Base-by-base conservation (phyloP, 2,888 invertebrate genomes). In the Alviniconcha strummeri region DNA sequence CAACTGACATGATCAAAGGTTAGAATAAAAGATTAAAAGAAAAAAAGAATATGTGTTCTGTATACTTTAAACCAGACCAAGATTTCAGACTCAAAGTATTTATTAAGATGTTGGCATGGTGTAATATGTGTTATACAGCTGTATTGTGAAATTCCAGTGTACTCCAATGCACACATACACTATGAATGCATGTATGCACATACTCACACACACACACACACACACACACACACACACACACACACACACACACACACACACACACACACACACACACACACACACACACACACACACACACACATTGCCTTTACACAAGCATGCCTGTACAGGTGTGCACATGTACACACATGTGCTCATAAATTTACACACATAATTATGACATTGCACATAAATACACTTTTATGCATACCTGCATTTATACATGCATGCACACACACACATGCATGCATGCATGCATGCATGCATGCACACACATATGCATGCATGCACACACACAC, bases 181-280 rank as follows among this genome's bases (percentile, higher is more conserved):
- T 13, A 60, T 11, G 60, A 1, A 60, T 60, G 60, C 60, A 60
- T 60, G 13, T 60, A 60, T 60, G 13, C 60, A 54, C 75, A 75
- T 17, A 54, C 36, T 1, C 55, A 75, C 15, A 56, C 55, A 19
- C 17, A 17, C 69, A 69, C 17, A n/a, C 69, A n/a, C 15, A 17
- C 17, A 69, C 13, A 69, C 69, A 69, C 15, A 69, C 69, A 69
- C n/a, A 69, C 13, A 69, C n/a, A 69, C 13, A 6, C 69, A 69
- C 15, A 69, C 69, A 69, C 13, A 69, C n/a, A 7, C 69, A 17
- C 69, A 17, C 17, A 11, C 15, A 6, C 69, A 17, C 13, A 69
- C 69, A 69, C 69, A 69, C 69, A 69, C 69, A 69, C 69, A 69
- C 69, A 69, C 69, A 69, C n/a, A 69, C 69, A 69, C 69, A 69